Percentiles rank a stretch among this genome's conserved stretches.
Evolutionary conservation across 2,797 vertebrate species (phyloP).

Genomic region (Microchirus variegatus): DNA sequence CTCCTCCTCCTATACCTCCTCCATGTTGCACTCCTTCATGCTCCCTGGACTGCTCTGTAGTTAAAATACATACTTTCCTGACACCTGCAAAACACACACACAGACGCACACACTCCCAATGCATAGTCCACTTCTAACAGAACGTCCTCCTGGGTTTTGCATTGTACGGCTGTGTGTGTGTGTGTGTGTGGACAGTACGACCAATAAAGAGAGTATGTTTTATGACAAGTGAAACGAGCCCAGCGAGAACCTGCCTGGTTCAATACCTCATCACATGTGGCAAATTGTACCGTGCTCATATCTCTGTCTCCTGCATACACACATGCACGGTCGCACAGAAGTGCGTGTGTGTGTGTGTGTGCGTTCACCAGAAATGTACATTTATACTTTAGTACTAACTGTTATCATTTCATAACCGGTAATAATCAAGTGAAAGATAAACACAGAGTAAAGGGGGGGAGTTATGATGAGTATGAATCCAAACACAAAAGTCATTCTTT

Average conservation of each 20-base stretch:
- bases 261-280: conserved; percentile 79
- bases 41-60: conserved; percentile 56
- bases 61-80: conserved; percentile 74
- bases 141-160: too few species aligned
- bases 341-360: too few species aligned
- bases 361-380: background rate
- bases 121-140: too few species aligned
- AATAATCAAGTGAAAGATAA: background rate
- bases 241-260: conserved; percentile 72
- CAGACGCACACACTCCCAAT: conserved; percentile 12
- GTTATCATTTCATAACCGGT: background rate
- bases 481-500: background rate
- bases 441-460: background rate
- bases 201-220: conserved; percentile 81
- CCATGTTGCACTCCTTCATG: conserved; percentile 32
- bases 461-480: background rate
- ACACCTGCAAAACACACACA: conserved; percentile 30
- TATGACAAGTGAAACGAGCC: conserved; percentile 78
- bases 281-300: conserved; percentile 68
- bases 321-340: conserved; percentile 5
- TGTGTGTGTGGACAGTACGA: conserved; percentile 22
- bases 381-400: background rate
- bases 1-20: conserved; percentile 16
- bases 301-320: conserved; percentile 33
- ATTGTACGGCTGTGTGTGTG: conserved; percentile 1